Base-by-base conservation (phyloP, 2,888 invertebrate species). In the Anorthoa munda region DNA sequence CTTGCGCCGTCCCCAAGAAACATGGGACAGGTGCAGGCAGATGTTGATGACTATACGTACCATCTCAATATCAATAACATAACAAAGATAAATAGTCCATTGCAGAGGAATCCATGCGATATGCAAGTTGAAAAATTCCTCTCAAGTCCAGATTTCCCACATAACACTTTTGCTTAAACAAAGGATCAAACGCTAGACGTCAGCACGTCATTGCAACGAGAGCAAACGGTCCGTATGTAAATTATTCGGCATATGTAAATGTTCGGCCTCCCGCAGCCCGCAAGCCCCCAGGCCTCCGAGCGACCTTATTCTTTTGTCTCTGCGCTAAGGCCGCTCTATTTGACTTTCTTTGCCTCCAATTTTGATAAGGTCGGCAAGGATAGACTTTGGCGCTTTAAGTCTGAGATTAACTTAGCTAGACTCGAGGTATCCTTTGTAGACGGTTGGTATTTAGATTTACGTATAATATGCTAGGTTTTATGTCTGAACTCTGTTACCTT, bases 261-360 rank as follows among this genome's bases (percentile, higher is more conserved):
- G 48, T 53, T 72, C 72, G 75, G 78, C 85, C 83, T 75, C 68
- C 77, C 85, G 45, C 77, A 63, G 55, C 45, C 65, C 79, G 75
- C 56, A 58, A 53, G 50, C 67, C 77, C 73, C 45, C 79, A 61
- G 46, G 80, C 79, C 67, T 64, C 68, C 63, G 23, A 66, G 60
- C 68, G 83, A 79, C 85, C 86, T 86, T 77, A 68, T 69, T 83
- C 75, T 78, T 85, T 81, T 79, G 83, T 85, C 75, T 83, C 63
- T 39, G 63, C 51, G 15, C 78, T 58, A n/a, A 77, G 75, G 77
- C 75, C 76, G 66, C 60, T 71, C 65, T 74, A 71, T 79, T 68
- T 75, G 74, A 85, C 84, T 83, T 85, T 84, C 81, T 76, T 83
- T 72, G 59, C 58, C 60, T 69, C 71, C 66, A 60, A 72, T 73